phyloP scores from a whole-genome alignment of 2,888 invertebrate genomes.

The Pterostichus madidus region DNA sequence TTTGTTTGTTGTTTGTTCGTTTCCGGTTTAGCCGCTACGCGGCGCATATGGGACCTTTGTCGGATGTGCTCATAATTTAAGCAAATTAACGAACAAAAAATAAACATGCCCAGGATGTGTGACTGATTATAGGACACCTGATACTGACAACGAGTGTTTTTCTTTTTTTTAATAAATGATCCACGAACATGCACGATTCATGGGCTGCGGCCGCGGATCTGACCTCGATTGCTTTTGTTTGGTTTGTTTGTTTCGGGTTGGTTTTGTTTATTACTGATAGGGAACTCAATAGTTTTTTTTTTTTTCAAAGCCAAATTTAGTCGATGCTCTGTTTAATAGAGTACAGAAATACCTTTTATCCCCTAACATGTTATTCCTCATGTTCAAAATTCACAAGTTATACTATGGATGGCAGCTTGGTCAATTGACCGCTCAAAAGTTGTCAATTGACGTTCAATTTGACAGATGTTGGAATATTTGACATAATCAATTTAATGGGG shows the following conservation, averaged over 20 bases:
- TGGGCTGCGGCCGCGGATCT: neutral
- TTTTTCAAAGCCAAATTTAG: slow-evolving; percentile 18
- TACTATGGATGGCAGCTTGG: too few relatives aligned
- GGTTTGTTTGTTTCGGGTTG: slow-evolving; percentile 37
- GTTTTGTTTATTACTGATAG: slow-evolving; percentile 47
- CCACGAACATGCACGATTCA: slow-evolving; percentile 33
- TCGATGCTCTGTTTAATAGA: neutral
- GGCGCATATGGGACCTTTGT: slow-evolving; percentile 56
- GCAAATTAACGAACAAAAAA: slow-evolving; percentile 60
- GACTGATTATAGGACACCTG: slow-evolving; percentile 56
- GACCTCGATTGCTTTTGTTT: slow-evolving; percentile 44
- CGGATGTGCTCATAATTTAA: slow-evolving; percentile 57
- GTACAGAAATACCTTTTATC: too few relatives aligned
- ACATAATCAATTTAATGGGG: too few relatives aligned
- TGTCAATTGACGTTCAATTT: too few relatives aligned
- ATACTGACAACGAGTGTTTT: slow-evolving; percentile 55
- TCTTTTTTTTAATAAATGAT: slow-evolving; percentile 52
- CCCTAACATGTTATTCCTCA: too few relatives aligned
- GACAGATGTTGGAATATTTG: too few relatives aligned
- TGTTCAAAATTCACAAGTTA: too few relatives aligned
- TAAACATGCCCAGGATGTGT: slow-evolving; percentile 51
- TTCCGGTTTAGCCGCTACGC: slow-evolving; percentile 17
- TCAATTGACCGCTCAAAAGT: too few relatives aligned
- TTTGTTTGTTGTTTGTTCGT: slow-evolving; percentile 36
- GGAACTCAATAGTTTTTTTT: slow-evolving; percentile 40